phyloP scores from a whole-genome alignment of 2,888 invertebrate species.

The Dusona sp. region DNA sequence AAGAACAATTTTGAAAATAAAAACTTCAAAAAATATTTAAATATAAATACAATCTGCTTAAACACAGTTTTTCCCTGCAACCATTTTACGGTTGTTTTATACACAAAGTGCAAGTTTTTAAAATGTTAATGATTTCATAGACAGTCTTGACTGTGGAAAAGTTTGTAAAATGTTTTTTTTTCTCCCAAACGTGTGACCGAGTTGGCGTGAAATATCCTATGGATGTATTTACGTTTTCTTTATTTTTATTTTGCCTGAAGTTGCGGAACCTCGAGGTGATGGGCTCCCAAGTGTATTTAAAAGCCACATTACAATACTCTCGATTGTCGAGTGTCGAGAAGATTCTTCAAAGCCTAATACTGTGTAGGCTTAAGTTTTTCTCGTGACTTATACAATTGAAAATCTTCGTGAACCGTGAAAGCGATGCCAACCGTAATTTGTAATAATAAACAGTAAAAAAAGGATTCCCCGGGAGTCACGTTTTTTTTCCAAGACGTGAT shows the following conservation, averaged over 20 bases:
- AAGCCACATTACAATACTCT: constrained; percentile 58
- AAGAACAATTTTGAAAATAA: too few species aligned
- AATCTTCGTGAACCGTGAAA: constrained; percentile 58
- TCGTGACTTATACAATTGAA: constrained; percentile 52
- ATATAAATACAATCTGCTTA: too few species aligned
- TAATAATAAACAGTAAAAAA: constrained; percentile 22
- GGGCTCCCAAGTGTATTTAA: constrained; percentile 58
- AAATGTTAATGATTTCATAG: background rate
- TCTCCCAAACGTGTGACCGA: background rate
- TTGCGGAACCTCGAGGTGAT: constrained; percentile 29
- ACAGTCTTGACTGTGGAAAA: background rate
- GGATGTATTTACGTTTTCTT: background rate
- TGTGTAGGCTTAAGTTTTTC: constrained; percentile 50
- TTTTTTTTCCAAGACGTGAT: constrained; percentile 47
- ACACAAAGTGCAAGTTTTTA: background rate
- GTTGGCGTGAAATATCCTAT: background rate
- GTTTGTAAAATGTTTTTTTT: background rate
- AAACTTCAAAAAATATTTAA: too few species aligned
- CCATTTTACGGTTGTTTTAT: background rate
- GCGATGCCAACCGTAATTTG: constrained; percentile 39
- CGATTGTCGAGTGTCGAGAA: constrained; percentile 53
- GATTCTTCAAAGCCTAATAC: constrained; percentile 52
- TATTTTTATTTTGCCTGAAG: background rate
- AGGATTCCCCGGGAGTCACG: constrained; percentile 57
- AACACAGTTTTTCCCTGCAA: too few species aligned